A percentile compares a stretch with the other conserved stretches of the same genome.
Conservation (phyloP, 2,888 invertebrate species). For the Drosophila cognata region DNA sequence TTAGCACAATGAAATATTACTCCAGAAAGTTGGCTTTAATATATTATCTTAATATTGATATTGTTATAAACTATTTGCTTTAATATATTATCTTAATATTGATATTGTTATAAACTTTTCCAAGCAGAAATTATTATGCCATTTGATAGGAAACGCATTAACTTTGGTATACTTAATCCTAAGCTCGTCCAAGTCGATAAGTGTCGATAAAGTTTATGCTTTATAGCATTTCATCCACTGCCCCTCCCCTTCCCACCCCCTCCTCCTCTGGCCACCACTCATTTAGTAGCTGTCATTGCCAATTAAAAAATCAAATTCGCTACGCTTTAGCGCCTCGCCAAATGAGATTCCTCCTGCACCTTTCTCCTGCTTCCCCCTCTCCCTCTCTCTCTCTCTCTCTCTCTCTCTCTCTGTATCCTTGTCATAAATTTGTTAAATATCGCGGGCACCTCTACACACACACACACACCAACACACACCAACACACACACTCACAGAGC, state of each 20-base stretch:
- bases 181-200: slow-evolving; percentile 17
- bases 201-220: slow-evolving; percentile 24
- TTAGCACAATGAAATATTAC: neutral
- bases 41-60: neutral
- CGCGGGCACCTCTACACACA: slow-evolving; percentile 48
- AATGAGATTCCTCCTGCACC: slow-evolving; percentile 59
- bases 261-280: neutral
- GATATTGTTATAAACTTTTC: neutral
- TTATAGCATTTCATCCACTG: slow-evolving; percentile 9
- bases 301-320: slow-evolving; percentile 74
- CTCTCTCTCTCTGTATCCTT: slow-evolving; percentile 12
- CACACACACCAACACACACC: neutral
- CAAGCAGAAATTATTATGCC: neutral
- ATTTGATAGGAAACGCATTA: neutral
- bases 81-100: neutral
- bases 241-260: neutral
- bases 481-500: neutral
- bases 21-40: neutral
- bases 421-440: slow-evolving; percentile 75
- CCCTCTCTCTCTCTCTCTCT: neutral
- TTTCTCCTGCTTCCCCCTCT: neutral
- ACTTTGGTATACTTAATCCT: neutral
- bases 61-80: neutral
- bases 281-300: slow-evolving; percentile 48
- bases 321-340: slow-evolving; percentile 64